Evolutionary conservation across 2,888 invertebrate species (phyloP).

Genomic region (Rotaria sp.): DNA sequence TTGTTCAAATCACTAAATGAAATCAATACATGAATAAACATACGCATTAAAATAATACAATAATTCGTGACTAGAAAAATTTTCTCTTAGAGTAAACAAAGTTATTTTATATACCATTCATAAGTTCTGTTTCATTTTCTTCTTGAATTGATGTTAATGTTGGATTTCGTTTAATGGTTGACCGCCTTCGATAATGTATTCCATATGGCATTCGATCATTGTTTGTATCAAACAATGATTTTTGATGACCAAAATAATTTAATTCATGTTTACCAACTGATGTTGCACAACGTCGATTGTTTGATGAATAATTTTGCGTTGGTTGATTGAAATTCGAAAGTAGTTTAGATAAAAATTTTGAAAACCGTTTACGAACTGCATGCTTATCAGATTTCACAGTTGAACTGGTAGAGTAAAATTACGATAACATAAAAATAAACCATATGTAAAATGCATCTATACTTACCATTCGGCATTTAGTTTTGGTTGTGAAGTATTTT

Average conservation of each 20-base stretch:
- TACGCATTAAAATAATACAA: neutral
- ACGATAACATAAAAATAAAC: neutral
- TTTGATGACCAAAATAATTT: neutral
- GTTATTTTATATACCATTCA: neutral
- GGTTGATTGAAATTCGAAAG: neutral
- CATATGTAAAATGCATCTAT: neutral
- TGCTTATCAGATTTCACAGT: neutral
- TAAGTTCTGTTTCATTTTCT: neutral
- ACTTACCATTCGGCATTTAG: neutral
- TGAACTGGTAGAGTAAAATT: neutral
- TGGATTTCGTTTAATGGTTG: neutral
- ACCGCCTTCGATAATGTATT: neutral
- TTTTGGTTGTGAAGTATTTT: neutral
- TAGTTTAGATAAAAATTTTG: neutral
- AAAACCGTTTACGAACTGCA: neutral
- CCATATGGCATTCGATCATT: neutral
- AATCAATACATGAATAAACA: neutral
- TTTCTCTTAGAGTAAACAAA: neutral
- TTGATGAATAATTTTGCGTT: neutral
- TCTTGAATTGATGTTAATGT: neutral
- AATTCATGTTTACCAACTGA: neutral
- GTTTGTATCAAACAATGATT: neutral
- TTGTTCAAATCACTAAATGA: neutral
- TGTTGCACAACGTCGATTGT: neutral
- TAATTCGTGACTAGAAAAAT: neutral